Evolutionary conservation across 2,113 vertebrate genomes (phyloP), one percentile per base, ranked within the genome.

Genomic region (Ramphastos sulfuratus): DNA sequence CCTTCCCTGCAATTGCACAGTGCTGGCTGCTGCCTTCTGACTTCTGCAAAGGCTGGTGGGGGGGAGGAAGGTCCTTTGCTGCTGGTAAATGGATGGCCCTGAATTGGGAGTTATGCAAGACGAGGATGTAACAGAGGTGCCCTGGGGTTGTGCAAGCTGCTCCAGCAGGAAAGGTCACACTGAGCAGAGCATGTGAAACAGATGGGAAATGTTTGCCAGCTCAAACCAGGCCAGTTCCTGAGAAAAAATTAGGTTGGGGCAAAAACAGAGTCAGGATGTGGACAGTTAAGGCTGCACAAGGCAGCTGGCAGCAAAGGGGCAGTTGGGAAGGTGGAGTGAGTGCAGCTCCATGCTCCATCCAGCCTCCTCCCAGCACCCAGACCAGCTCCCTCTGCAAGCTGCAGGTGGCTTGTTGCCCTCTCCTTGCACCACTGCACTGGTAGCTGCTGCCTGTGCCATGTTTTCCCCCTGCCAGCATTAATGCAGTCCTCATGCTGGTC

Each of bases 51-150:
- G 35, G 10, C 69, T 1, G 1, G 54, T 1, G 50, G 28, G 0
- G 6, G 54, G 79, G 71, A 52, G 16, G 15, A 46, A 46, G 44
- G 14, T 58, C 67, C n/a, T 79, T 89, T 71, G 7, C 30, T 89
- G 85, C 85, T 89, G 67, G 90, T 80, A 95, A 92, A 63, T 33
- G 55, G 65, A 76, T 9, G 27, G 27, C 28, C 30, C 42, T 52
- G 10, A 30, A 74, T 65, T 70, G 46, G 52, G 84, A 61, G 46
- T 95, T 95, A 56, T 90, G 93, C 90, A 95, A 95, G 60, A 69
- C 69, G 3, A 87, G 14, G 59, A 24, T 59, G 65, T 46, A 85
- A 42, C 30, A 23, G 73, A 63, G 12, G 23, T 85, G 75, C 54
- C 55, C 59, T 85, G 70, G 50, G 3, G 1, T 91, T 94, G 64